Evolutionary conservation across 2,797 vertebrate species (phyloP).

Genomic region (Ptychadena robeensis): DNA sequence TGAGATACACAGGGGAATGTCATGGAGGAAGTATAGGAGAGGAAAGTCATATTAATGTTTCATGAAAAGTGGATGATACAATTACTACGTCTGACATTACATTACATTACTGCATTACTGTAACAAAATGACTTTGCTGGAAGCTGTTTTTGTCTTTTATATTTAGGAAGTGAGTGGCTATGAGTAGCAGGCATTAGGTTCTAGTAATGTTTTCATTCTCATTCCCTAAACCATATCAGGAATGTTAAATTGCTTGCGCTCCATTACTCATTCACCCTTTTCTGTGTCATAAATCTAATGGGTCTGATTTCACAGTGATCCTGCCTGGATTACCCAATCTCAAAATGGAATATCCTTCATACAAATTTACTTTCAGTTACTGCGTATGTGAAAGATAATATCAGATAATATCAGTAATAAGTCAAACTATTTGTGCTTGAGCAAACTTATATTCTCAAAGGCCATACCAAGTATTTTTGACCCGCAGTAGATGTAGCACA

Average conservation of each 20-base stretch:
- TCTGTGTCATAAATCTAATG: too few species aligned
- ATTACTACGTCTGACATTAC: neutral
- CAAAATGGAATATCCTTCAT: too few species aligned
- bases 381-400: too few species aligned
- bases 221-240: neutral
- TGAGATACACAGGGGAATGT: neutral
- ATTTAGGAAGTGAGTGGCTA: neutral
- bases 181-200: neutral
- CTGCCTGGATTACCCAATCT: too few species aligned
- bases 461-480: too few species aligned
- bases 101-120: neutral
- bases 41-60: slow-evolving; percentile 10
- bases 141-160: neutral
- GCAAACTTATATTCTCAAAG: too few species aligned
- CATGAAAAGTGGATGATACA: neutral
- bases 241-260: neutral
- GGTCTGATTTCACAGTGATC: too few species aligned
- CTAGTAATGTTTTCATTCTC: neutral
- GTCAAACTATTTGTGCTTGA: too few species aligned
- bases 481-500: too few species aligned
- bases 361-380: too few species aligned
- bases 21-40: neutral
- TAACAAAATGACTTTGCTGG: neutral
- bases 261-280: neutral
- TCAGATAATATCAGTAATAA: too few species aligned